Evolutionary conservation across 2,113 vertebrate species (phyloP).

Genomic region (Apaloderma vittatum): DNA sequence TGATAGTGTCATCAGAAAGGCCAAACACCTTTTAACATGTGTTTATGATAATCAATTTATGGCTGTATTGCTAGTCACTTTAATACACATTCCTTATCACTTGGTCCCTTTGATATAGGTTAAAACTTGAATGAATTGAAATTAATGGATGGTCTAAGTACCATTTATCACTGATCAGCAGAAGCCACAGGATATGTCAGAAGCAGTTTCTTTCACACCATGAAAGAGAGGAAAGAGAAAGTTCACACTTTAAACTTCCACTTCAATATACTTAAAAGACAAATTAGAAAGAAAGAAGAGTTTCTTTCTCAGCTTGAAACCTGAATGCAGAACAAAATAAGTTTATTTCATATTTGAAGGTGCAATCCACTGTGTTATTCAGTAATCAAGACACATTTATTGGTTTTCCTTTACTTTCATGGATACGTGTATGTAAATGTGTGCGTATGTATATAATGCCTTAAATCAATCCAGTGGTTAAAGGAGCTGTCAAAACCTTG

Average conservation of each 20-base stretch:
- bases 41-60: neutral
- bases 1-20: neutral
- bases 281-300: neutral
- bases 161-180: neutral
- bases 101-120: neutral
- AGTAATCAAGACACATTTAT: neutral
- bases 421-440: no score
- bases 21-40: neutral
- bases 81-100: neutral
- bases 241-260: neutral
- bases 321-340: neutral
- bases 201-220: neutral
- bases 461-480: neutral
- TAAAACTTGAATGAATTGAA: neutral
- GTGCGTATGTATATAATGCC: accelerated
- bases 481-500: neutral
- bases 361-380: neutral
- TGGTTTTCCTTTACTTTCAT: neutral
- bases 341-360: neutral
- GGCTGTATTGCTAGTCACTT: neutral
- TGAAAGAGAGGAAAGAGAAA: neutral
- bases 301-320: slow-evolving; percentile 26
- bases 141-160: neutral
- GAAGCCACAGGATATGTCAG: neutral
- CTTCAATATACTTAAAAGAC: neutral